Percentiles rank a stretch among this genome's conserved stretches.
Conservation (phyloP, 2,888 invertebrate genomes). For the Octodonta nipae region DNA sequence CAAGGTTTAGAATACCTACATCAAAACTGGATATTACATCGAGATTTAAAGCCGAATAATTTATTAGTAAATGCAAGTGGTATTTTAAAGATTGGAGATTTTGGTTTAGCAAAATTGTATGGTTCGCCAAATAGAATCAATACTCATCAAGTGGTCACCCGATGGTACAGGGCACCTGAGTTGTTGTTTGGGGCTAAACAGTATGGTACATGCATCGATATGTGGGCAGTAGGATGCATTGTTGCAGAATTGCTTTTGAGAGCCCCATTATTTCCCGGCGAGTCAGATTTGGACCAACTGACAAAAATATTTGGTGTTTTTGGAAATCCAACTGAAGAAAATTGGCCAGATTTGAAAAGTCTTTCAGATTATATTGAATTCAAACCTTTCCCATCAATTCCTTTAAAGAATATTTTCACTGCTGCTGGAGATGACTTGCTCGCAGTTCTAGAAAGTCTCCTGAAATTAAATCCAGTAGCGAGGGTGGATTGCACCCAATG, state of each 20-base stretch:
- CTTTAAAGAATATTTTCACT: conserved; percentile 83
- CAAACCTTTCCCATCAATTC: conserved; percentile 71
- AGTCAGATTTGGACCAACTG: conserved; percentile 92
- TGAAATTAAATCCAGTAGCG: conserved; percentile 70
- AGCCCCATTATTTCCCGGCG: conserved; percentile 89
- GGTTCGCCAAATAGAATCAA: conserved; percentile 92
- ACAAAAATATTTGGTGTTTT: conserved; percentile 88
- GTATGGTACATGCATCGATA: conserved; percentile 92
- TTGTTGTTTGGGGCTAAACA: conserved; percentile 86
- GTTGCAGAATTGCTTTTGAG: conserved; percentile 84
- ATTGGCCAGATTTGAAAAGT: conserved; percentile 73
- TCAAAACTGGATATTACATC: conserved; percentile 84
- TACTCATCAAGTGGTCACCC: conserved; percentile 94
- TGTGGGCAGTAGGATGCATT: conserved; percentile 98
- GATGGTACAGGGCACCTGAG: conserved; percentile 90
- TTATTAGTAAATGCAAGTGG: conserved; percentile 85
- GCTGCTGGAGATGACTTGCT: conserved; percentile 88
- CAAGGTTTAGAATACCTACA: conserved; percentile 92
- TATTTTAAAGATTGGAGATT: conserved; percentile 93
- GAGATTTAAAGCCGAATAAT: conserved; percentile 98
- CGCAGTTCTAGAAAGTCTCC: conserved; percentile 59
- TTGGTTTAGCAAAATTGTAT: conserved; percentile 93
- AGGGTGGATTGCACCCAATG: conserved; percentile 74
- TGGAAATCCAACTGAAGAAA: conserved; percentile 84
- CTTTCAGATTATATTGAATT: conserved; percentile 89